These are phyloP conservation scores for Anticlea derivata DNA, from an alignment of 2,888 invertebrate species.

Conservation along the genomic window DNA sequence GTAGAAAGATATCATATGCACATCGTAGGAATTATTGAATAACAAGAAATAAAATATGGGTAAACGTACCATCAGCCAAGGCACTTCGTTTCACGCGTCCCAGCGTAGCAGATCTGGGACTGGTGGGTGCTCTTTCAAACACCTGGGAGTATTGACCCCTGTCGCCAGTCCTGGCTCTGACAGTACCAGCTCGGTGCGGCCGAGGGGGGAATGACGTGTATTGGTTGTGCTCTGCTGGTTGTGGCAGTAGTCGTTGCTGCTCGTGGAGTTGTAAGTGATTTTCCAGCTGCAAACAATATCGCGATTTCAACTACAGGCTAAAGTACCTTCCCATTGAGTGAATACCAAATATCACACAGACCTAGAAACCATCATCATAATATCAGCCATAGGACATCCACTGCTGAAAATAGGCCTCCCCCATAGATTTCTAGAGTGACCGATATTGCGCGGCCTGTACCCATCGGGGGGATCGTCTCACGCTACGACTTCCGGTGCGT, in stretches of 20 bases:
- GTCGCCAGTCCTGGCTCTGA: slow-evolving; percentile 71
- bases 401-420: no score
- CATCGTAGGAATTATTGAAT: not conserved
- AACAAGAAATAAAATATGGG: slow-evolving; percentile 29
- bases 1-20: no score
- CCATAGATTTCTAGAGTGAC: no score
- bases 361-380: no score
- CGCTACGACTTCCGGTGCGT: no score
- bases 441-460: no score
- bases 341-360: no score
- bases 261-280: slow-evolving; percentile 80
- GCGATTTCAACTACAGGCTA: no score
- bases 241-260: slow-evolving; percentile 73
- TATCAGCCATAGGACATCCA: no score
- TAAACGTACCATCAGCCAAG: slow-evolving; percentile 60
- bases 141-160: slow-evolving; percentile 80
- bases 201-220: slow-evolving; percentile 77
- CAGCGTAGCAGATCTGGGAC: slow-evolving; percentile 77
- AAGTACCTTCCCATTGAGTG: no score
- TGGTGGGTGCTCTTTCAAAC: slow-evolving; percentile 83
- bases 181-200: slow-evolving; percentile 61
- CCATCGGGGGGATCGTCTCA: no score
- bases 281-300: slow-evolving; percentile 56
- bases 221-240: slow-evolving; percentile 73
- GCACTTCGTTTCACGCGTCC: slow-evolving; percentile 70